Conservation (phyloP, 2,888 invertebrate genomes). For the Drosophila borealis region DNA sequence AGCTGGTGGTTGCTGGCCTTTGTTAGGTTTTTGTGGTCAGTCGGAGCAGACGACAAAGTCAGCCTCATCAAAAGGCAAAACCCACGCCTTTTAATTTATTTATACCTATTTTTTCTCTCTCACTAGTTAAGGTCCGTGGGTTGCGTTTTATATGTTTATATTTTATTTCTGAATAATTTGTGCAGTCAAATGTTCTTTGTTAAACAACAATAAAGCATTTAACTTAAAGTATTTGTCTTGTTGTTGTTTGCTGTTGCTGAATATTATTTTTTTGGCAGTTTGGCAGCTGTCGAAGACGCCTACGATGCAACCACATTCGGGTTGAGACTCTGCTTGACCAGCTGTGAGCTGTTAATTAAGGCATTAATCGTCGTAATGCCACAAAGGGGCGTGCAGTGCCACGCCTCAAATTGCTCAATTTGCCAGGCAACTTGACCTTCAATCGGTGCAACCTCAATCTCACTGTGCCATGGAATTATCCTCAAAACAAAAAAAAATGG, state of each 20-base stretch:
- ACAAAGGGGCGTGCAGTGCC: slow-evolving; percentile 50
- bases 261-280: slow-evolving; percentile 38
- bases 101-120: slow-evolving; percentile 35
- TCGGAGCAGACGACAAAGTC: slow-evolving; percentile 31
- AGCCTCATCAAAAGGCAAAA: slow-evolving; percentile 68
- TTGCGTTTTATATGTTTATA: slow-evolving; percentile 42
- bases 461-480: slow-evolving; percentile 53
- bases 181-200: slow-evolving; percentile 76
- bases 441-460: slow-evolving; percentile 57
- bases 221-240: slow-evolving; percentile 50
- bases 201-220: slow-evolving; percentile 50
- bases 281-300: slow-evolving; percentile 46
- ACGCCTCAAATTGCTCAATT: slow-evolving; percentile 72
- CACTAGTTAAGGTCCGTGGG: slow-evolving; percentile 51
- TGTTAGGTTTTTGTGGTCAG: slow-evolving; percentile 49
- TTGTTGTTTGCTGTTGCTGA: slow-evolving; percentile 30
- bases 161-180: slow-evolving; percentile 47
- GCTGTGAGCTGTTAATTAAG: slow-evolving; percentile 60
- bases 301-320: slow-evolving; percentile 23
- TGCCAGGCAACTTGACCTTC: slow-evolving; percentile 52
- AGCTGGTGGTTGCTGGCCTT: slow-evolving; percentile 30
- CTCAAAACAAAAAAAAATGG: slow-evolving; percentile 41
- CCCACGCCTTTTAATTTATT: slow-evolving; percentile 63
- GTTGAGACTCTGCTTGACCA: slow-evolving; percentile 20
- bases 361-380: slow-evolving; percentile 51